Base-by-base conservation (phyloP, 2,888 invertebrate species). In the Dasypogon diadema region DNA sequence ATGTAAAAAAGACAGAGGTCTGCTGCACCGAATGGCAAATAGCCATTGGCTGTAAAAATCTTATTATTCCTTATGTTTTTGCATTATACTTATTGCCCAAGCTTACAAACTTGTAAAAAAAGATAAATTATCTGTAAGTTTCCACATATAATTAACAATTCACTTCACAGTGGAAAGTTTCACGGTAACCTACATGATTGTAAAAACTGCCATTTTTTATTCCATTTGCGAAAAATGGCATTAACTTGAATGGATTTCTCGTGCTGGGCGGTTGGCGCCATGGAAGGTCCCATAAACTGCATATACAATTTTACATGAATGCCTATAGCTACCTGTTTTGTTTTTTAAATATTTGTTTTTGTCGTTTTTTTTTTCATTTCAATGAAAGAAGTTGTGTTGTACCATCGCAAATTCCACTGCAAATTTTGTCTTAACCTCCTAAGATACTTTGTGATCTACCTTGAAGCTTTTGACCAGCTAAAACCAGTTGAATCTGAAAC, bases 401-500 rank as follows among this genome's bases (percentile, higher is more conserved):
- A 70, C 70, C 70, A 54, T 51, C 26, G 46, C 54, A 70, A 70
- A 70, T 70, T 54, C 70, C 68, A 42, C 12, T 70, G 70, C 70
- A 34, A 70, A 70, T 70, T 70, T 70, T 34, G 54, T 70, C 70
- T 70, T 70, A 70, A 70, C 70, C 70, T 70, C 70, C 70, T 70
- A 54, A 70, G 70, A 73, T 16, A 73, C 56, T 73, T 73, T 73
- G 73, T 56, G 58, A 56, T 74, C 74, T 74, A 74, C 74, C 74
- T 74, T 74, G 74, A 74, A 74, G 58, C 24, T 74, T 74, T 58
- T 22, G 58, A 74, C 74, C 58, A 42, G 74, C n/a, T 74, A 42
- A 26, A 74, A 60, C 74, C 58, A 56, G 74, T 74, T 74, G 58
- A 74, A 74, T 74, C 74, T 60, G 74, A 60, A 74, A 42, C 48